Conservation (phyloP, 1,140 invertebrate species). For the Drosophila cardini region DNA sequence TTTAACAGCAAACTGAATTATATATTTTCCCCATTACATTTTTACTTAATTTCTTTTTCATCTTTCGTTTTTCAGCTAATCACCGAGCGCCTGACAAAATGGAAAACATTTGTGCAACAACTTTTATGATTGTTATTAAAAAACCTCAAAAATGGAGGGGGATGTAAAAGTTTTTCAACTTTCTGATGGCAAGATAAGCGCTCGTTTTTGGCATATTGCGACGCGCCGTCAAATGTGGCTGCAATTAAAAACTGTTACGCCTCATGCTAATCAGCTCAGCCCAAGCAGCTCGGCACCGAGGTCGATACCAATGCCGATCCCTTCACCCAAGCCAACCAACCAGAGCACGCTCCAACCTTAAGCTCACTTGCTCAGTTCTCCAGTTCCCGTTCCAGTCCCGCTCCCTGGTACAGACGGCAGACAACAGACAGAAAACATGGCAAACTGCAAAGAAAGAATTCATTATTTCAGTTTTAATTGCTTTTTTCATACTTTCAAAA, state of each 20-base stretch:
- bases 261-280: conserved; percentile 82
- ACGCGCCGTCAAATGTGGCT: conserved; percentile 73
- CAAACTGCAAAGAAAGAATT: conserved; percentile 74
- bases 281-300: conserved; percentile 49
- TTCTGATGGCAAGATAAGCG: conserved; percentile 80
- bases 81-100: conserved; percentile 36
- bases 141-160: background rate
- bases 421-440: conserved; percentile 51
- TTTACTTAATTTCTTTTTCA: no score
- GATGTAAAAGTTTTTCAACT: conserved; percentile 73
- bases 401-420: conserved; percentile 5
- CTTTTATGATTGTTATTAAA: conserved; percentile 69
- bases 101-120: conserved; percentile 57
- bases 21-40: no score
- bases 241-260: conserved; percentile 83
- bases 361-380: conserved; percentile 4
- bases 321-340: conserved; percentile 54
- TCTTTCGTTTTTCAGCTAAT: conserved; percentile 32
- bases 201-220: conserved; percentile 73
- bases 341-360: conserved; percentile 46
- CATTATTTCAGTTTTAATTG: conserved; percentile 84
- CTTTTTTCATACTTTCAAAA: conserved; percentile 83
- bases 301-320: conserved; percentile 48
- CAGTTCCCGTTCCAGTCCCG: conserved; percentile 29
- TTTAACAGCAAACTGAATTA: background rate